Evolutionary conservation across 2,113 vertebrate genomes (phyloP).

Genomic region (Cyprinodon tularosa): DNA sequence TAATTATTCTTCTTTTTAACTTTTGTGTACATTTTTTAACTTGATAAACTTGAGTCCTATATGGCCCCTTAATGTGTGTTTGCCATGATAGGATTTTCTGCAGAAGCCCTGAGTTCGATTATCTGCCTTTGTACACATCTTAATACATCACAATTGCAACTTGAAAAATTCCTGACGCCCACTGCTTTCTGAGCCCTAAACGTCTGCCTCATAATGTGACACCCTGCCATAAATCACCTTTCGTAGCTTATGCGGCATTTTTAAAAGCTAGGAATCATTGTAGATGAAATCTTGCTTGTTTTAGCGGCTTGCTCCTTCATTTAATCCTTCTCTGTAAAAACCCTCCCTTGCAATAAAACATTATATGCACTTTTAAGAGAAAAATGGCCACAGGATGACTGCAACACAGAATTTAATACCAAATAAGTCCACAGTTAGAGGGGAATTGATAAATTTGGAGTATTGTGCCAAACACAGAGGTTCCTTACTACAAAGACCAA

Average conservation of each 20-base stretch:
- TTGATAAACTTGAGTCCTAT: neutral
- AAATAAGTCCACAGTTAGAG: slow-evolving; percentile 13
- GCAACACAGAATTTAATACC: slow-evolving; percentile 7
- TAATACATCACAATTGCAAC: neutral
- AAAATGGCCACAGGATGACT: neutral
- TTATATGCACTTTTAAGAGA: neutral
- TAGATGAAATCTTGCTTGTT: neutral
- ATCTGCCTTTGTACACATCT: neutral
- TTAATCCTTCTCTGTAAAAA: neutral
- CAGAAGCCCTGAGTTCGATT: neutral
- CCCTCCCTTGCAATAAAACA: neutral
- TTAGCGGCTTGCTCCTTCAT: neutral
- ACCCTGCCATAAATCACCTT: neutral
- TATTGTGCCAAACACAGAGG: slow-evolving; percentile 6
- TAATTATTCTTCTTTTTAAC: neutral
- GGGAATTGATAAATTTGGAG: neutral
- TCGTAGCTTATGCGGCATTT: neutral
- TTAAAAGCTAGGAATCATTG: neutral
- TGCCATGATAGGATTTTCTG: neutral
- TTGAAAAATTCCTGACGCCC: neutral
- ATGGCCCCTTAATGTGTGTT: neutral
- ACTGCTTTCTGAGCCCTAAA: neutral
- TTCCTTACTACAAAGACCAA: slow-evolving; percentile 1
- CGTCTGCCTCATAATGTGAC: neutral
- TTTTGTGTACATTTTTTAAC: neutral